Percentiles rank a stretch among this genome's conserved stretches.
Conservation (phyloP, 1,140 invertebrate species). For the Ruditapes philippinarum region DNA sequence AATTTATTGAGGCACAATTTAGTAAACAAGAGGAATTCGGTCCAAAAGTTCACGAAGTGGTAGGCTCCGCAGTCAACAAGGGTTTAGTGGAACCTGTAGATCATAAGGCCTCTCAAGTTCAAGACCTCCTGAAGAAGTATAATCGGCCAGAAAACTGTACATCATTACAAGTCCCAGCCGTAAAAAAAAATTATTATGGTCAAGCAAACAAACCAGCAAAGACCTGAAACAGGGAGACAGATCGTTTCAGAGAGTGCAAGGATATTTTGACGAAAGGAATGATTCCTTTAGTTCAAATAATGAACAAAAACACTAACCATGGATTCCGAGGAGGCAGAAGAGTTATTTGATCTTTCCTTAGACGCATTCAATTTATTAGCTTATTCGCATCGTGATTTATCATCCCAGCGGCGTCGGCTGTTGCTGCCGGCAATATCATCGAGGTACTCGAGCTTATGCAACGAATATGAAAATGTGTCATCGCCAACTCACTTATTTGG, state of each 20-base stretch:
- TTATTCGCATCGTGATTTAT: not conserved
- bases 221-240: not conserved
- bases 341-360: not conserved
- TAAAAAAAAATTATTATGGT: not conserved
- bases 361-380: not conserved
- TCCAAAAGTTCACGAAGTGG: too few species aligned
- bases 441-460: not conserved
- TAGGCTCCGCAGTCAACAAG: not conserved
- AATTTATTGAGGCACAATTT: too few species aligned
- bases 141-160: not conserved
- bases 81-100: not conserved
- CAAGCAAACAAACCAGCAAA: not conserved
- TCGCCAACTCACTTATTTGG: not conserved
- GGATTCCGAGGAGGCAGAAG: not conserved
- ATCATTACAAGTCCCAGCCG: not conserved
- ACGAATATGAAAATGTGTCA: not conserved
- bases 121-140: not conserved
- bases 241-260: not conserved
- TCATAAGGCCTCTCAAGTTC: not conserved
- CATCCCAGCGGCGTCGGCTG: not conserved
- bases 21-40: too few species aligned
- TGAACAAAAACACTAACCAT: not conserved
- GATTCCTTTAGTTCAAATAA: not conserved
- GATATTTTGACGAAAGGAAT: not conserved
- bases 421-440: not conserved